Conservation (phyloP, 2,888 invertebrate species). For the Thecocarcelia acutangulata region DNA sequence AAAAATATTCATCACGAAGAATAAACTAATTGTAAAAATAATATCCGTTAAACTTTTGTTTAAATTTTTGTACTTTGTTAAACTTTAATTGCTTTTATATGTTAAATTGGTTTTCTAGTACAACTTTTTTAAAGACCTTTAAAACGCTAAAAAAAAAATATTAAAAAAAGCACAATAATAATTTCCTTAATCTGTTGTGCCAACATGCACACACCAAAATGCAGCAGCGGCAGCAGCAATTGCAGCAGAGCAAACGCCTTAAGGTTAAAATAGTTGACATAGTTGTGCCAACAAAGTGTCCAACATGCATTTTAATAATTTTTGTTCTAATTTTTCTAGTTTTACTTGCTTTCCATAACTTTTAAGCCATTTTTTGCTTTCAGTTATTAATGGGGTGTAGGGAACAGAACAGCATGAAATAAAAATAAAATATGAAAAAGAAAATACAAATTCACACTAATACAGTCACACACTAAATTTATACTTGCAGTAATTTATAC, state of each 20-base stretch:
- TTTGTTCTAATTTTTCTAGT: slow-evolving; percentile 45
- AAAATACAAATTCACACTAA: slow-evolving; percentile 14
- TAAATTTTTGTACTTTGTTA: background rate
- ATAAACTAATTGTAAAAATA: background rate
- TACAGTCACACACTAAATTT: slow-evolving; percentile 23
- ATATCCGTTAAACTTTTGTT: slow-evolving; percentile 6
- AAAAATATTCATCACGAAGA: background rate
- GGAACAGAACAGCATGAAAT: slow-evolving; percentile 14
- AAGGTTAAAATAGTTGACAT: slow-evolving; percentile 66
- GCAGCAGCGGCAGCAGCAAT: background rate
- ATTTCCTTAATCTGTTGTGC: slow-evolving; percentile 39
- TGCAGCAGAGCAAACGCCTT: slow-evolving; percentile 27
- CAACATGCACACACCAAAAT: slow-evolving; percentile 34
- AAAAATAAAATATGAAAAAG: background rate
- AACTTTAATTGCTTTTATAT: slow-evolving; percentile 22
- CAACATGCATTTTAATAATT: slow-evolving; percentile 52
- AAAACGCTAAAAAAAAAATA: slow-evolving; percentile 8
- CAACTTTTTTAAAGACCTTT: slow-evolving; percentile 10
- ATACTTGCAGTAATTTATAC: slow-evolving; percentile 23
- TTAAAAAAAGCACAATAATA: slow-evolving; percentile 3
- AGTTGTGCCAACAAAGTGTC: slow-evolving; percentile 58
- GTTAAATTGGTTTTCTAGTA: slow-evolving; percentile 2
- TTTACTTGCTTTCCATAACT: background rate
- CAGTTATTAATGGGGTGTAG: slow-evolving; percentile 26
- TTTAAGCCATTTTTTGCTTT: slow-evolving; percentile 25